phyloP scores from a whole-genome alignment of 2,113 vertebrate genomes.

The Synodontis membranacea region DNA sequence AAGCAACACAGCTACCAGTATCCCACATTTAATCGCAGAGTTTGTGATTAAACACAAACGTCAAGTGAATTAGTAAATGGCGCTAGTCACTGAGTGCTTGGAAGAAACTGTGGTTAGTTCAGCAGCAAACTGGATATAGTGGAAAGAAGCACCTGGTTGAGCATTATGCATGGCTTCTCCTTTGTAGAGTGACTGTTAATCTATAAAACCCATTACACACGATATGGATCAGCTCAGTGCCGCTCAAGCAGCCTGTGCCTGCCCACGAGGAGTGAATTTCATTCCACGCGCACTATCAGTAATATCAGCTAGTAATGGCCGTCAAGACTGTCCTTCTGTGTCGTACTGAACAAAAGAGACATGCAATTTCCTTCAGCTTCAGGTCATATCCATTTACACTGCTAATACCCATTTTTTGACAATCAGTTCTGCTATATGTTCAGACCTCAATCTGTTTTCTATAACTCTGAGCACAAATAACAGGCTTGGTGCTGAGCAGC shows the following conservation, averaged over 20 bases:
- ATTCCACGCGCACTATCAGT: constrained; percentile 15
- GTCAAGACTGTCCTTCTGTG: constrained; percentile 6
- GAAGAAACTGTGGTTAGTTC: constrained; percentile 36
- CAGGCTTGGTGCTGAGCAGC: background rate
- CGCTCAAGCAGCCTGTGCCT: constrained; percentile 22
- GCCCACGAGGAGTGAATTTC: background rate
- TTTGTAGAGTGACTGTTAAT: constrained; percentile 47
- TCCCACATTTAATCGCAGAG: background rate
- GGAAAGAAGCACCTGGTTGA: constrained; percentile 43
- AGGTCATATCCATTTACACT: constrained; percentile 16
- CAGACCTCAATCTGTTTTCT: constrained; percentile 8
- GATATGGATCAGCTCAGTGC: constrained; percentile 30
- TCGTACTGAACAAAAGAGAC: background rate
- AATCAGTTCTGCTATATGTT: constrained; percentile 28
- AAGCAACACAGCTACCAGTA: background rate
- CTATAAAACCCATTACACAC: constrained; percentile 57
- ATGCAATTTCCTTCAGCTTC: background rate
- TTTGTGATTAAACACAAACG: constrained; percentile 1
- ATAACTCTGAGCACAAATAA: constrained; percentile 17
- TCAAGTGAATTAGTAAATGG: background rate
- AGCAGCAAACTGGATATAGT: constrained; percentile 23
- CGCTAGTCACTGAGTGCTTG: constrained; percentile 17
- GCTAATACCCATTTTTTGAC: constrained; percentile 21
- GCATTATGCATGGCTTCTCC: constrained; percentile 46
- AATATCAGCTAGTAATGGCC: constrained; percentile 1